Conservation (phyloP, 1,140 invertebrate species). For the Diprion similis region DNA sequence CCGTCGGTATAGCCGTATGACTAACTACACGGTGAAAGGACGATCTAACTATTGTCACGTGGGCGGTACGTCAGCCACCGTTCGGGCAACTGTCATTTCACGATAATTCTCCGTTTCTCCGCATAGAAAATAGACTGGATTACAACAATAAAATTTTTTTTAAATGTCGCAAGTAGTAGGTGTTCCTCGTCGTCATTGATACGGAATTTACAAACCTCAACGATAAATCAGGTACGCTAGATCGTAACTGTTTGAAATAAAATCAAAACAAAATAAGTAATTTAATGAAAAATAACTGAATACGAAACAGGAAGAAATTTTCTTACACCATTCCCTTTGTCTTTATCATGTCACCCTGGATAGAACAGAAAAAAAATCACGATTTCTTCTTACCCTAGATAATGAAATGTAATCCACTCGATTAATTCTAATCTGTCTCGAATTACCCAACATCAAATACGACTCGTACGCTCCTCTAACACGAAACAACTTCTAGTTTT, state of each 20-base stretch:
- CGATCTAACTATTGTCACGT: slow-evolving; percentile 37
- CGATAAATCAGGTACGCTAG: not conserved
- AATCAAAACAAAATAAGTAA: too few relatives aligned
- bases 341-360: too few relatives aligned
- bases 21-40: slow-evolving; percentile 8
- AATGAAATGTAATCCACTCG: too few relatives aligned
- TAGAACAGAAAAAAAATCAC: too few relatives aligned
- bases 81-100: slow-evolving; percentile 54
- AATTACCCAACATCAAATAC: too few relatives aligned
- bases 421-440: too few relatives aligned
- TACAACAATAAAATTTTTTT: not conserved
- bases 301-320: too few relatives aligned
- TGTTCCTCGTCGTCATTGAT: not conserved
- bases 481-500: slow-evolving; percentile 15
- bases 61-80: slow-evolving; percentile 38
- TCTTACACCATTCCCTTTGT: too few relatives aligned
- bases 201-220: not conserved
- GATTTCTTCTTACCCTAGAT: too few relatives aligned
- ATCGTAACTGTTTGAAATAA: not conserved
- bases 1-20: too few relatives aligned
- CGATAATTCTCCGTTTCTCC: slow-evolving; percentile 26
- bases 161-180: not conserved
- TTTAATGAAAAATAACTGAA: too few relatives aligned
- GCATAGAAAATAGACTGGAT: not conserved
- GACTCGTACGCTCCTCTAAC: too few relatives aligned